These are phyloP conservation scores for Microtus ochrogaster DNA, from an alignment of 2,113 vertebrate genomes.

Conservation along the genomic window DNA sequence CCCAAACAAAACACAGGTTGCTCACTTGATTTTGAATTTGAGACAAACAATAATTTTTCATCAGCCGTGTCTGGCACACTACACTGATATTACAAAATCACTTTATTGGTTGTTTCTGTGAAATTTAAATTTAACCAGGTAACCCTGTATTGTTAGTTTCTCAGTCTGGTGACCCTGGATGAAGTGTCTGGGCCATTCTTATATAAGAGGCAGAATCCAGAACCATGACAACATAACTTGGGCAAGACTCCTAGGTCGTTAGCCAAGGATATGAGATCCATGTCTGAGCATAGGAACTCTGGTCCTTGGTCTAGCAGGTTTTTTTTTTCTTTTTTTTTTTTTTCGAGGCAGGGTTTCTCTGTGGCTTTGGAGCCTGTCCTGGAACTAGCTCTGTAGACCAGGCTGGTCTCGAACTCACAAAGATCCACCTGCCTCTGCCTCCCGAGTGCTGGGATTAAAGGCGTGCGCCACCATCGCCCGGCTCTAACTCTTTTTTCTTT, in stretches of 20 bases:
- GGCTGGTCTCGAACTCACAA: no score
- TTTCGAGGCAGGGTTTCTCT: no score
- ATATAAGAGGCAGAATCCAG: neutral
- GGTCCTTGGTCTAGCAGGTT: neutral
- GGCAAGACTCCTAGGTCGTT: neutral
- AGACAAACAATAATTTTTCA: slow-evolving; percentile 24
- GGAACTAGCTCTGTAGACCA: no score
- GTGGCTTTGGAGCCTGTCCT: no score
- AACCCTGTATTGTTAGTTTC: slow-evolving; percentile 13
- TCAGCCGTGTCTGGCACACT: neutral
- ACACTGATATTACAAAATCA: neutral
- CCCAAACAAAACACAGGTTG: neutral
- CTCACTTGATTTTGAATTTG: slow-evolving; percentile 15
- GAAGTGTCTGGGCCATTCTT: neutral
- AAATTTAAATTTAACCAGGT: slow-evolving; percentile 38
- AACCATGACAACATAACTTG: neutral
- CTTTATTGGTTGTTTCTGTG: neutral
- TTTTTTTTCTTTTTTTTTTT: no score
- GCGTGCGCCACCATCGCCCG: no score
- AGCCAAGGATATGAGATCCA: neutral
- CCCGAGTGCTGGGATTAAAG: no score
- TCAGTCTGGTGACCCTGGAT: neutral
- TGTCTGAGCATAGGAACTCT: neutral
- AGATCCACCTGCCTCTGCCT: no score
- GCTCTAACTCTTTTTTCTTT: no score